phyloP scores from a whole-genome alignment of 2,888 invertebrate species.

The Ophion obscuratus region DNA sequence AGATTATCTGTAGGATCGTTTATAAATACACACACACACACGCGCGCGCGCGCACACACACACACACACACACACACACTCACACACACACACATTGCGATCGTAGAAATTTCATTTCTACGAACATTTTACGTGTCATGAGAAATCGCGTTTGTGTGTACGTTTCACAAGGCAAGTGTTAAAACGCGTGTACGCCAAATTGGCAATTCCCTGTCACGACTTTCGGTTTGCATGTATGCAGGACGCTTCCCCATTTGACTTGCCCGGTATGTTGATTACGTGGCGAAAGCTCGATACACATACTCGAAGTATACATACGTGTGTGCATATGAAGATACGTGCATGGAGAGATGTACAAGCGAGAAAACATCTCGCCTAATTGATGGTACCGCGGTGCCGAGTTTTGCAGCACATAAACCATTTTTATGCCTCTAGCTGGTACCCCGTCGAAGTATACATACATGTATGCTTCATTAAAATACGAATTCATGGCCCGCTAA shows the following conservation, averaged over 20 bases:
- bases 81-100: neutral
- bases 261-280: slow-evolving; percentile 77
- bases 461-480: slow-evolving; percentile 76
- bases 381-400: slow-evolving; percentile 78
- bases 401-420: slow-evolving; percentile 80
- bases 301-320: neutral
- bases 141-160: slow-evolving; percentile 21
- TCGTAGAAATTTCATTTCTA: neutral
- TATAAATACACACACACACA: neutral
- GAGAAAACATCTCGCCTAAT: slow-evolving; percentile 72
- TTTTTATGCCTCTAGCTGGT: slow-evolving; percentile 75
- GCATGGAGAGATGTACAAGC: slow-evolving; percentile 39
- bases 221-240: slow-evolving; percentile 38
- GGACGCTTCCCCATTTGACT: slow-evolving; percentile 69
- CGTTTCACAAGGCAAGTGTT: slow-evolving; percentile 30
- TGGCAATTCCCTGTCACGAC: slow-evolving; percentile 62
- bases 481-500: slow-evolving; percentile 68
- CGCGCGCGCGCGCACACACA: too few species aligned
- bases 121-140: slow-evolving; percentile 18
- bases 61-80: too few species aligned
- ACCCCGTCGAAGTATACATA: slow-evolving; percentile 67
- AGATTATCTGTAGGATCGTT: neutral
- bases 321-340: slow-evolving; percentile 36
- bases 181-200: slow-evolving; percentile 61
- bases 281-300: slow-evolving; percentile 66